Base-by-base conservation (phyloP, 2,113 vertebrate genomes). In the Chaetops frenatus region DNA sequence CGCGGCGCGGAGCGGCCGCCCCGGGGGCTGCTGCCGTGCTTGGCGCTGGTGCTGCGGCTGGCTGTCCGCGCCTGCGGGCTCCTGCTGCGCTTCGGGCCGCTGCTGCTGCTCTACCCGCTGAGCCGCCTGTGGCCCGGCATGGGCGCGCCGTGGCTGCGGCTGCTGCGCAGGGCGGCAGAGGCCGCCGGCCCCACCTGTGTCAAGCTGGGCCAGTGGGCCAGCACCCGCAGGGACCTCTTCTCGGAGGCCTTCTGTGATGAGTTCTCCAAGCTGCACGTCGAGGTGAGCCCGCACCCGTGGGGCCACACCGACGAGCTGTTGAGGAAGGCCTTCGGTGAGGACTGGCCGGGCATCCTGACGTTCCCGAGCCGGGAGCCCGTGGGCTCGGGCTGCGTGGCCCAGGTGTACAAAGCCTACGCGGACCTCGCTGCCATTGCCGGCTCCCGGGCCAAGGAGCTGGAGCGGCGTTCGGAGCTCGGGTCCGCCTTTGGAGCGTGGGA, bases 141-240 rank as follows among this genome's bases (percentile, higher is more conserved):
- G 83, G 92, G 94, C 1, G 72, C 94, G 1, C 81, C 86, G 79
- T 99, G 99, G 99, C 94, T 99, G 85, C 94, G 96, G 8, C 97
- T 98, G 81, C 97, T 99, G 73, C 98, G 99, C 70, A 98, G 98
- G 97, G 98, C 98, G 44, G 99, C 98, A 0, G 99, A 99, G 92
- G 98, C 98, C 1, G 99, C 99, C 0, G 99, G 99, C 12, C 99
- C 99, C 5, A 98, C 99, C 1, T 99, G 98, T 61, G 97, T 99
- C 88, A 99, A 99, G 83, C 97, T 99, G 91, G 99, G 99, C 7
- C 99, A 99, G 95, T 99, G 99, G 99, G 99, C 99, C 92, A 99
- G 99, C 97, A 99, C 99, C 25, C 98, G 99, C 22, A 98, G 98
- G 15, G 99, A 99, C 94, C 98, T 99, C 81, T 99, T 99, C 93